phyloP scores from a whole-genome alignment of 2,113 vertebrate species.

The Peromyscus californicus region DNA sequence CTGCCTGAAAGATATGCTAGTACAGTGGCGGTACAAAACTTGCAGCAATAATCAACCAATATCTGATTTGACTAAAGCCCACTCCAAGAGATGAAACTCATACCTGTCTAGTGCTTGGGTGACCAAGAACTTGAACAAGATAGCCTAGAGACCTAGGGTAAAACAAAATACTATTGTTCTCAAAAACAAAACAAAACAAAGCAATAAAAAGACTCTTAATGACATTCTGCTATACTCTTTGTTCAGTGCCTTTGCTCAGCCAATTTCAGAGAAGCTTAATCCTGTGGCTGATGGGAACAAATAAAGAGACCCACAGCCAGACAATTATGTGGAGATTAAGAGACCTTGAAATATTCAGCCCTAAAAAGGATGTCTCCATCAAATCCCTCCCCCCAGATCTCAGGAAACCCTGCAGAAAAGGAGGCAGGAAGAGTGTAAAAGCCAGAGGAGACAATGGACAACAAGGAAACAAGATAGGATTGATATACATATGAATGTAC shows the following conservation, averaged over 20 bases:
- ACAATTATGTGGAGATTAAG: not conserved
- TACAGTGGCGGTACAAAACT: not conserved
- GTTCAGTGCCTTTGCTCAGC: not conserved
- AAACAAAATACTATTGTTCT: not conserved
- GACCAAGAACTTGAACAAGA: not conserved
- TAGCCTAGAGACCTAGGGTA: not conserved
- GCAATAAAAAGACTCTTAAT: not conserved
- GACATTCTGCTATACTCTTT: not conserved
- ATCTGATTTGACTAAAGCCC: not conserved
- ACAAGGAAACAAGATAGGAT: not conserved
- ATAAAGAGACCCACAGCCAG: not conserved
- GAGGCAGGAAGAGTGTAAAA: not conserved
- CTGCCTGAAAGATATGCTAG: not conserved
- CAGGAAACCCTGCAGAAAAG: not conserved
- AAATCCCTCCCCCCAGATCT: not conserved
- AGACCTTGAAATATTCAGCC: not conserved
- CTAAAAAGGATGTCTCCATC: not conserved
- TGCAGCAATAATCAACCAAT: not conserved
- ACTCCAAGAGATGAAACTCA: not conserved
- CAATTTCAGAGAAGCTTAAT: not conserved
- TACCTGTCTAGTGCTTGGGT: not conserved
- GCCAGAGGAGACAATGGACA: not conserved
- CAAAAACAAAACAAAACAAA: not conserved
- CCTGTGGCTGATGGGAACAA: too few species aligned
- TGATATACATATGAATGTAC: not conserved